These are phyloP conservation scores for Papilio glaucus DNA, from an alignment of 1,140 invertebrate species.

Conservation along the genomic window DNA sequence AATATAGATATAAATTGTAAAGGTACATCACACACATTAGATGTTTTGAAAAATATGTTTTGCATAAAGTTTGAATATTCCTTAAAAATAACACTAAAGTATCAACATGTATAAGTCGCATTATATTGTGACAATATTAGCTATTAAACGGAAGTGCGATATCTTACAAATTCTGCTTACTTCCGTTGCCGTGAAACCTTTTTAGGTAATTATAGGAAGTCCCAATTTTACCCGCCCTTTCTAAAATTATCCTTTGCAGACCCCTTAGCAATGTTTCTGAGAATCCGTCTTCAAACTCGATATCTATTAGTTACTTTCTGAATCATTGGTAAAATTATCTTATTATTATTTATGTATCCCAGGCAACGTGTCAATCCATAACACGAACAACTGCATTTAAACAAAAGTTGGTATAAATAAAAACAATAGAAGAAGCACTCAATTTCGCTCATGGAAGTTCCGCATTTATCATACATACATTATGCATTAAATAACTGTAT, in stretches of 20 bases:
- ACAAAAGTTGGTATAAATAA: too few species aligned
- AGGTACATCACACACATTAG: too few species aligned
- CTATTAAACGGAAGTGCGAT: constrained; percentile 74
- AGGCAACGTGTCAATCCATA: too few species aligned
- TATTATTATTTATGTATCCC: background rate
- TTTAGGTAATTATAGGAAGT: constrained; percentile 70
- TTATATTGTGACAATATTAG: constrained; percentile 58
- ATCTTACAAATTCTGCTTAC: constrained; percentile 77
- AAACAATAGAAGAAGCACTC: too few species aligned
- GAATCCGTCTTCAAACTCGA: constrained; percentile 11
- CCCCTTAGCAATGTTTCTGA: constrained; percentile 31
- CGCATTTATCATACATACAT: too few species aligned
- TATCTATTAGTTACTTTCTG: constrained; percentile 27
- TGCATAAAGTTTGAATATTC: too few species aligned
- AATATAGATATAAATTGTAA: too few species aligned
- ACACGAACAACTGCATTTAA: too few species aligned
- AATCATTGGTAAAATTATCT: background rate
- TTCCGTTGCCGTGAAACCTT: constrained; percentile 72
- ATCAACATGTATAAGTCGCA: constrained; percentile 49
- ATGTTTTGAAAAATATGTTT: too few species aligned
- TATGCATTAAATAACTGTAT: too few species aligned
- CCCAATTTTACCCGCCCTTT: constrained; percentile 60
- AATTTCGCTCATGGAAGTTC: too few species aligned
- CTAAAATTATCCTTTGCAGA: constrained; percentile 55
- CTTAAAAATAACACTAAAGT: too few species aligned